Evolutionary conservation across 1,140 invertebrate genomes (phyloP), one percentile per base, ranked within the genome.

Genomic region (Ips nitidus): DNA sequence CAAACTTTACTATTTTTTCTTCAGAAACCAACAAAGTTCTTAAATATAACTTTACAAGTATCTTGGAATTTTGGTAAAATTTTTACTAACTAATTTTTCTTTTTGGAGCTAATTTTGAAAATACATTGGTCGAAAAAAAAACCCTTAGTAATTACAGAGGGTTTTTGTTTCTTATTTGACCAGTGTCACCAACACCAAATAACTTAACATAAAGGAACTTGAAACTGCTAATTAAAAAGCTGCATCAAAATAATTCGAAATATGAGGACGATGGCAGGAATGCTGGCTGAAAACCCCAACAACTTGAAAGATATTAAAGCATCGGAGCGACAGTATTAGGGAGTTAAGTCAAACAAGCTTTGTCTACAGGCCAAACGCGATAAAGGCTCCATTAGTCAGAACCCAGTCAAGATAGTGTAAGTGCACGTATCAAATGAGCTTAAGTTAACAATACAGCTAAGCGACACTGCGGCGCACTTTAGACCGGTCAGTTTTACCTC

Each of bases 311-410:
- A 50, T 22, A 50, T 50, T 50, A 50, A 50, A 50, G 45, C 45
- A 50, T 50, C 45, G 45, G 22, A 50, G 45, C 52, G 57, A 42
- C 57, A 67, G 63, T 72, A 72, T 72, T 61, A 65, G 66, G 66
- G 61, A 72, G 71, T 72, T 65, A 70, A 56, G 59, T 52, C 63
- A 58, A 69, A 64, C 64, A 68, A 63, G 57, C 65, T 70, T 71
- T 75, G 70, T 72, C 72, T 58, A 65, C 47, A 57, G 50, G 58
- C 69, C 41, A 50, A 59, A 45, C 43, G 59, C 67, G 77, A 78
- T 78, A 78, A 77, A 75, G 73, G 75, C 73, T 78, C 77, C 76
- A 78, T 78, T 78, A 78, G 77, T 74, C 72, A 75, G 71, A 71
- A 22, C 66, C 71, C 70, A 71, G 67, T 73, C 72, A 61, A 78